Base-by-base conservation (phyloP, 92 coral and sea anemone genomes). In the Siderastrea radians region DNA sequence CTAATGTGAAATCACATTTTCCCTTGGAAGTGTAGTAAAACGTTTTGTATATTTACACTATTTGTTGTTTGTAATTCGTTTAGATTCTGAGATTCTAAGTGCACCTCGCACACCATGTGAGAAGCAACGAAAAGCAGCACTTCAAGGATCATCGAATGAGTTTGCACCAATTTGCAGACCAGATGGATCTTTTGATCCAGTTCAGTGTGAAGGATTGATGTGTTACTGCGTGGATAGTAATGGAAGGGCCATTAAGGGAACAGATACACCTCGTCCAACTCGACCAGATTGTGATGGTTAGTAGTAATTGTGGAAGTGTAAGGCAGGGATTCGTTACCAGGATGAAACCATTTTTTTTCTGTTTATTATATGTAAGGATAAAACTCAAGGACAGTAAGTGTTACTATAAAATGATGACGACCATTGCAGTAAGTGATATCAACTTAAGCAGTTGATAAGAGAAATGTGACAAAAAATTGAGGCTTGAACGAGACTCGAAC, bases 251-350 rank as follows among this genome's bases (percentile, higher is more conserved):
- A 87, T 95, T 57, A 64, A 83, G 58, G 96, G 96, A 65, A 94
- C 99, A 55, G 86, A 93, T 48, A 90, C 91, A n/a, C 89, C 87
- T 13, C 91, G 95, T 49, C 95, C 98, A 68, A 85, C 83, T 49
- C 88, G 88, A 92, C 97, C 98, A 77, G 86, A 92, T 45, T 97
- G 99, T 76, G 76, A 74, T 51, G 96, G 98, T 95, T 63, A 77
- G 87, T 67, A 17, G 13, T 17, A 17, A 15, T 68, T 8, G 9
- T 45, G 8, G 61, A 13, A 0, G 61, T 13, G 9, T 57, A 13
- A 57, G 61, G 13, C 13, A 7, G 7, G 61, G 7, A 57, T 7
- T 57, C 9, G 9, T 7, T 57, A 57, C 7, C 9, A 57, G 13
- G 0, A 57, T 57, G 7, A 7, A 13, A 7, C 9, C 61, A 57